A percentile compares a stretch with the other conserved stretches of the same genome.
These are phyloP conservation scores for Phainopepla nitens DNA, from an alignment of 2,113 vertebrate genomes.

Conservation along the genomic window DNA sequence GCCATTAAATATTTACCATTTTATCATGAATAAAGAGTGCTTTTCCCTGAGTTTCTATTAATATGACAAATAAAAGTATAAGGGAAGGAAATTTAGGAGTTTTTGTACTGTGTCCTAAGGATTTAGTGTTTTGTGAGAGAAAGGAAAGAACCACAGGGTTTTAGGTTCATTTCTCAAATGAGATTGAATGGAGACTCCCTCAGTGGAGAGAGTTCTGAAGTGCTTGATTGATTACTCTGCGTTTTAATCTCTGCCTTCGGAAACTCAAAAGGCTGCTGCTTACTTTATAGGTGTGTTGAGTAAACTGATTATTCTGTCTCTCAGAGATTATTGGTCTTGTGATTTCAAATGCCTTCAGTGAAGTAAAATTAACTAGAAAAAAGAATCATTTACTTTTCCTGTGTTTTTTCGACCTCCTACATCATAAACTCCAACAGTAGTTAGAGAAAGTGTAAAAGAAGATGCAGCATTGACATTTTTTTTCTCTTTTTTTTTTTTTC, in stretches of 20 bases:
- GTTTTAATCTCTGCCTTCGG: neutral
- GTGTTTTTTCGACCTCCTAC: neutral
- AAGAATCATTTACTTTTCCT: neutral
- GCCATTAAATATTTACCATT: neutral
- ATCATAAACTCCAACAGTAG: neutral
- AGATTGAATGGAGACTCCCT: neutral
- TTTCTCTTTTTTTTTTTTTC: fast-evolving
- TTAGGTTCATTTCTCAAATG: neutral
- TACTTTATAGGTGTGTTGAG: neutral
- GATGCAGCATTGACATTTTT: neutral
- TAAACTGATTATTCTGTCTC: neutral
- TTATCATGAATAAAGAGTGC: neutral
- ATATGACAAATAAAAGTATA: neutral
- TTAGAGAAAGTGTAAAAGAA: neutral
- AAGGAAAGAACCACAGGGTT: neutral
- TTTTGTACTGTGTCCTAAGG: neutral
- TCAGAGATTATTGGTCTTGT: neutral
- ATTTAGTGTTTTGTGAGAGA: neutral
- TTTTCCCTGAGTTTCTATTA: neutral
- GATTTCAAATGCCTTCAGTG: neutral
- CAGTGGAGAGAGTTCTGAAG: neutral
- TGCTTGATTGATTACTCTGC: neutral
- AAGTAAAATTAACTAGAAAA: neutral
- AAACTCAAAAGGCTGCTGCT: neutral
- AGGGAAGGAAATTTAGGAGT: neutral